Percentiles rank a stretch among this genome's conserved stretches.
Evolutionary conservation across 2,888 invertebrate genomes (phyloP).

Genomic region (Drosophila neotestacea): DNA sequence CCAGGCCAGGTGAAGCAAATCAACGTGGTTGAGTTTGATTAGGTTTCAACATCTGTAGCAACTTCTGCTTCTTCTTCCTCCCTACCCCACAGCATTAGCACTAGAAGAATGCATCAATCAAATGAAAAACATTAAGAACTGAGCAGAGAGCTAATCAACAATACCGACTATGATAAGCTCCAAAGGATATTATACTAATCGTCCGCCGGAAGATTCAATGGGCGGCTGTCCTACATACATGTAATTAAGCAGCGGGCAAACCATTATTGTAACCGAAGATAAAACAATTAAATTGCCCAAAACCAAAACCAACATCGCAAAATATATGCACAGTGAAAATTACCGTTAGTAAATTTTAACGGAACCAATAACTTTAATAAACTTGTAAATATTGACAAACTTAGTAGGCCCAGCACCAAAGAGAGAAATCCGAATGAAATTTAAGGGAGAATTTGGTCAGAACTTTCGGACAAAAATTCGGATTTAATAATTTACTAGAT

Average conservation of each 20-base stretch:
- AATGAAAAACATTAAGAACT: constrained; percentile 48
- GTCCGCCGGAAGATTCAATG: constrained; percentile 29
- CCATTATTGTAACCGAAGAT: background rate
- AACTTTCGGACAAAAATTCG: too few species aligned
- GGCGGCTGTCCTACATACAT: constrained; percentile 3
- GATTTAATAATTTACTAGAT: too few species aligned
- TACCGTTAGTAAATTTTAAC: background rate
- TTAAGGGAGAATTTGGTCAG: too few species aligned
- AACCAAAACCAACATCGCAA: background rate
- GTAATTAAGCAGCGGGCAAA: constrained; percentile 1
- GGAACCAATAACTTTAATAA: background rate
- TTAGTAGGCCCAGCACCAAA: too few species aligned
- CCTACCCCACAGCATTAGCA: constrained; percentile 6
- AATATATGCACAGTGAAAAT: background rate
- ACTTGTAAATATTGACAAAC: background rate
- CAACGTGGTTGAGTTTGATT: constrained; percentile 44
- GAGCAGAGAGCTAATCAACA: constrained; percentile 43
- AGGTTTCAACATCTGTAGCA: constrained; percentile 22
- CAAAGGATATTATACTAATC: constrained; percentile 62
- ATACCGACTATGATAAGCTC: constrained; percentile 48
- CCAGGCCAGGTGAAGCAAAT: constrained; percentile 60
- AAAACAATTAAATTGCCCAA: background rate
- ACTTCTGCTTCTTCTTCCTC: background rate
- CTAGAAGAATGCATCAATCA: constrained; percentile 66
- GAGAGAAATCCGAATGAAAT: too few species aligned